Base-by-base conservation (phyloP, 2,888 invertebrate genomes). In the Deilephila porcellus region DNA sequence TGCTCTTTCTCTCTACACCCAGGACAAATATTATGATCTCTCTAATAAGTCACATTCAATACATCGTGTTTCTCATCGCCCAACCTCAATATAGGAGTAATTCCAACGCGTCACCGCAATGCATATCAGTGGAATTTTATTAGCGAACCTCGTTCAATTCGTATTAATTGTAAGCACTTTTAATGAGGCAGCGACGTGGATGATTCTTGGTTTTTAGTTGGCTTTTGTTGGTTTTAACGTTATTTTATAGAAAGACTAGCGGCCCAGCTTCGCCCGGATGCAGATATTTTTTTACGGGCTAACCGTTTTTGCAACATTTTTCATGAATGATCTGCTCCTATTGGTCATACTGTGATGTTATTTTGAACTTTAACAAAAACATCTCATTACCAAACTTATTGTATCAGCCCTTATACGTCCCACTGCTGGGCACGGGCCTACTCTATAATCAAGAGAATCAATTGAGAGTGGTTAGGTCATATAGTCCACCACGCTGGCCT, bases 91-190 rank as follows among this genome's bases (percentile, higher is more conserved):
- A 45, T 52, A 6, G 25, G 45, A 25, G 20, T 52, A 20, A 64
- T 64, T 37, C n/a, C 64, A 25, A 56, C 56, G 45, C 64, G 25
- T 20, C 11, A 37, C 64, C 64, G 25, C 64, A 45, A 25, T 52
- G 25, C 67, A 67, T 67, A 67, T 67, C 45, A 45, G 17, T 25
- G 3, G 67, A 17, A 67, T 67, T 67, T 52, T 29, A 67, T 67
- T 67, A 67, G 67, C 67, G 45, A 67, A 52, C 25, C 67, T 52
- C 45, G 25, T 52, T 52, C 56, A 45, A 45, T 67, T 67, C 14
- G 25, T 45, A 67, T 67, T 67, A 67, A 67, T 67, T 52, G 25
- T 67, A 25, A 20, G 37, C 45, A 45, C 56, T 17, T 56, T 56
- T 6, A n/a, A 56, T n/a, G n/a, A n/a, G 56, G 53, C 53, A 53